A percentile compares a stretch with the other conserved stretches of the same genome.
These are phyloP conservation scores for Osmoderma eremita DNA, from an alignment of 2,888 invertebrate species.

Conservation along the genomic window DNA sequence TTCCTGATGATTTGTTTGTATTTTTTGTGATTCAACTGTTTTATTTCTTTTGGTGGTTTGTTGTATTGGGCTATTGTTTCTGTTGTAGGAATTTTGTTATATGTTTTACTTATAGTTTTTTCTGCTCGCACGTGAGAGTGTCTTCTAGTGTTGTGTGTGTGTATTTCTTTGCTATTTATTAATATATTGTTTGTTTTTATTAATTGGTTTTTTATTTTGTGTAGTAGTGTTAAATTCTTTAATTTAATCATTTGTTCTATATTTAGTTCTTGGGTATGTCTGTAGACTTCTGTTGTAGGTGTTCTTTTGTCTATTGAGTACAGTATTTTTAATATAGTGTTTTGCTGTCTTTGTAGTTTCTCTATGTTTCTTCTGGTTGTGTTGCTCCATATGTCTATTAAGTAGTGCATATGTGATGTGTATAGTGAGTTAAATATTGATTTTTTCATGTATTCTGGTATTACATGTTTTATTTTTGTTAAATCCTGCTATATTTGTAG, in stretches of 20 bases:
- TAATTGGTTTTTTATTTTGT: neutral
- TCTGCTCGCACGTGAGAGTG: neutral
- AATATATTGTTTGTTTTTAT: no score
- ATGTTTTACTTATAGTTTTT: neutral
- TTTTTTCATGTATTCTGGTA: constrained; percentile 4
- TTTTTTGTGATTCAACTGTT: no score
- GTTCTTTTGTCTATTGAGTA: constrained; percentile 14
- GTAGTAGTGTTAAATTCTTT: no score
- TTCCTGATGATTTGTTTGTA: no score
- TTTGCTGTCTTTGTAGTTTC: constrained; percentile 20
- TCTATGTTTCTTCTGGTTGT: constrained; percentile 9
- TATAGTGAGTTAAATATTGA: neutral
- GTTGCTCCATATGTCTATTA: constrained; percentile 1
- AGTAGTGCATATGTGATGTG: constrained; percentile 14
- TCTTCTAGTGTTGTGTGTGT: neutral
- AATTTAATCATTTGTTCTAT: neutral
- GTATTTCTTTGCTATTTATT: neutral
- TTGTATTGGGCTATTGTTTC: neutral
- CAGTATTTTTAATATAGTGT: constrained; percentile 21
- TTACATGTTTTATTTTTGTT: neutral
- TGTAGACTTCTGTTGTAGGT: neutral
- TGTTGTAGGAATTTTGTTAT: neutral
- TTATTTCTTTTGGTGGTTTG: no score
- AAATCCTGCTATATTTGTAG: constrained; percentile 6
- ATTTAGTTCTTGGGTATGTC: neutral